Evolutionary conservation across 2,888 invertebrate genomes (phyloP), one percentile per base, ranked within the genome.

Genomic region (Didymodactylos carnosus): DNA sequence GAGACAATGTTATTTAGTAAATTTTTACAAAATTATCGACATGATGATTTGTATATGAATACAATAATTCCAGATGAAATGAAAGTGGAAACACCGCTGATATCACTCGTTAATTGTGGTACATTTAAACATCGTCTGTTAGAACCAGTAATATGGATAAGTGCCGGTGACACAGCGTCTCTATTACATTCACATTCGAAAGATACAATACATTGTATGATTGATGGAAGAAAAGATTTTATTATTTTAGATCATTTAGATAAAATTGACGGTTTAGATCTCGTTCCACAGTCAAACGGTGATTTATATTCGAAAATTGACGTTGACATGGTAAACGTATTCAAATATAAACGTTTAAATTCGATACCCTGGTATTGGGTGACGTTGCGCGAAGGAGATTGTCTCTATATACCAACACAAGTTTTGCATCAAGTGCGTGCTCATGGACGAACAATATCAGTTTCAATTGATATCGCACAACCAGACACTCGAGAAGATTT

Each of bases 191-290:
- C 80, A 25, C 83, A 83, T 75, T 80, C 80, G 8, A 80, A 83
- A 75, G 82, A 83, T 76, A 80, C 80, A 76, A 76, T 83, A 8
- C 82, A 83, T 77, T 83, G 83, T 77, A 79, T 83, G 16, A 75
- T 82, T 19, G 80, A 81, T 71, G 83, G 83, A 3, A 76, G 83
- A n/a, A 81, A 82, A 73, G 83, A 83, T 76, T 82, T 83, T 76
- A 80, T 82, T 51, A 71, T 71, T 53, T 39, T 39, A 43, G 41
- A 43, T 43, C 11, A 40, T 39, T 39, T 71, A 16, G 51, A 46
- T 51, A n/a, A 62, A 19, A 71, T 53, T 71, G 23, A 39, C 39
- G 35, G 62, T 27, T 27, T 74, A 6, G 74, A 46, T 40, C 29
- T 74, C 13, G 7, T 46, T 16, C 40, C 51, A 39, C 25, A 49